phyloP scores from a whole-genome alignment of 2,797 vertebrate species.

The Coilia nasus region DNA sequence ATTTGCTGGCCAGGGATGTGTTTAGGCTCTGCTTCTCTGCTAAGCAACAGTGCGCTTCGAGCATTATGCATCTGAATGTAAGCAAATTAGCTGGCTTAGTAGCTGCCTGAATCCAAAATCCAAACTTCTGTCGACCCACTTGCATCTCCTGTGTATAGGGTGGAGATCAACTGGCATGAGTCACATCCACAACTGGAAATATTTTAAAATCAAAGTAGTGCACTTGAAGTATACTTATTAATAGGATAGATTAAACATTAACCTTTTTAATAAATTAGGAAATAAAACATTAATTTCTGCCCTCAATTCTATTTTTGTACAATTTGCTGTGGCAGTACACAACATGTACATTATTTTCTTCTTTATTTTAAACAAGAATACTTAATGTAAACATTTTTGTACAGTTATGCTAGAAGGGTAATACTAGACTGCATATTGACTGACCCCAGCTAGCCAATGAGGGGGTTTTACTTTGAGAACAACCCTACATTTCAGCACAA shows the following conservation, averaged over 20 bases:
- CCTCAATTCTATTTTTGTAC: not conserved
- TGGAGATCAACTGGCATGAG: not conserved
- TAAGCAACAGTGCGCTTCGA: not conserved
- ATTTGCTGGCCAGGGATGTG: slow-evolving; percentile 1
- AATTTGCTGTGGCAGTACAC: not conserved
- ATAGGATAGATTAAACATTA: not conserved
- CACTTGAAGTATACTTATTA: not conserved
- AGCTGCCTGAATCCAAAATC: not conserved
- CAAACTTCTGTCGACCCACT: not conserved
- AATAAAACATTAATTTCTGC: not conserved
- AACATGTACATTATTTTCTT: not conserved
- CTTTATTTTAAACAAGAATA: not conserved
- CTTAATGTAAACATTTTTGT: not conserved
- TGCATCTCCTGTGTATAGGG: not conserved
- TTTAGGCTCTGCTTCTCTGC: not conserved
- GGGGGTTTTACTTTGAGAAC: not conserved
- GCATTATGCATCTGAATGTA: slow-evolving; percentile 20
- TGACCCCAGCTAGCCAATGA: not conserved
- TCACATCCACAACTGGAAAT: not conserved
- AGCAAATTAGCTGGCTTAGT: not conserved
- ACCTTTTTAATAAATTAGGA: not conserved
- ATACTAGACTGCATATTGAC: not conserved
- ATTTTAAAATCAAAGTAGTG: not conserved
- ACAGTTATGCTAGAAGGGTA: not conserved
- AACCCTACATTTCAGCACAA: not conserved